Evolutionary conservation across 2,797 vertebrate genomes (phyloP), one percentile per base, ranked within the genome.

Genomic region (Dipus sagitta): DNA sequence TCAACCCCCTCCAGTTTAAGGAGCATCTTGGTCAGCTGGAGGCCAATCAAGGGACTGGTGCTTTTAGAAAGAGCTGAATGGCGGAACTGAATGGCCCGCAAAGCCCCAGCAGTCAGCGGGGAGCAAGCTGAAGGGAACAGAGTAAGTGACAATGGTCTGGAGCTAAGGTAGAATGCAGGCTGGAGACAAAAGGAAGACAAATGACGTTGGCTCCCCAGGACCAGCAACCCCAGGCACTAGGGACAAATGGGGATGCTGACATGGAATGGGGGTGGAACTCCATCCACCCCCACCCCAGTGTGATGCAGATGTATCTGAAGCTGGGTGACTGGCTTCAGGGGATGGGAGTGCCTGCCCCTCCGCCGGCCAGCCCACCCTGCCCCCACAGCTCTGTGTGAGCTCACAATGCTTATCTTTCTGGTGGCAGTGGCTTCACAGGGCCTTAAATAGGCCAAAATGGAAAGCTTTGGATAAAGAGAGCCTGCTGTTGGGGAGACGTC

Each of bases 301-400:
- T 89, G 90, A 95, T 93, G 94, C 86, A 96, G 91, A 94, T 96
- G 89, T 85, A 86, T 83, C 72, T 90, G 91, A 80, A 85, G 67
- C 76, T 38, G 79, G 58, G 71, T 23, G 81, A 95, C 23, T 10
- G 32, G 78, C 79, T 76, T 26, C 67, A 60, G 26, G 62, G 65
- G 74, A 34, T 18, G 38, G 24, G 42, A 70, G 62, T 62, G 74
- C 13, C 17, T 2, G 54, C 64, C 86, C 76, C 60, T 64, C 26
- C 54, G 6, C 3, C 7, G 80, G 21, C 72, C 93, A 87, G n/a
- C 26, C 26, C 17, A 54, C n/a, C 68, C 93, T 93, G 89, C 95
- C 93, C 88, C 96, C 75, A 78, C 42, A 58, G 78, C 84, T 70
- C 93, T 85, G 52, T 71, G 18, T 91, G 86, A 92, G 90, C 75